Conservation (phyloP, 2,888 invertebrate genomes). For the Gerris lacustris region DNA sequence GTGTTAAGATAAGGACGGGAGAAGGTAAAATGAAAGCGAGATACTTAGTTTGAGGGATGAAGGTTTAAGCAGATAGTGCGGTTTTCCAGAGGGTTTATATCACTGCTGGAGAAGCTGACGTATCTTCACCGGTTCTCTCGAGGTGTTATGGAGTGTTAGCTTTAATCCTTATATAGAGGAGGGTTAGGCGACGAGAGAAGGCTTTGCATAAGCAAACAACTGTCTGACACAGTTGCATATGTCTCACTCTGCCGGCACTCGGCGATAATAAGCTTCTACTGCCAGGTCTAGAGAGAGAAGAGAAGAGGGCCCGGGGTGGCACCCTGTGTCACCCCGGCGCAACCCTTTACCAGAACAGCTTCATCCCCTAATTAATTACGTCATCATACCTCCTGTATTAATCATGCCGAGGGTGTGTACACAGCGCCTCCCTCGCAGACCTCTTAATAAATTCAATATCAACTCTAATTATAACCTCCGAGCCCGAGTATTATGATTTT, state of each 20-base stretch:
- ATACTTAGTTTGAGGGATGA: neutral
- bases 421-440: neutral
- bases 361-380: slow-evolving; percentile 1
- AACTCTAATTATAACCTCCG: neutral
- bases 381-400: neutral
- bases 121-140: neutral
- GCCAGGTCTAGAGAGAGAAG: too few relatives aligned
- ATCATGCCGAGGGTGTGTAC: neutral
- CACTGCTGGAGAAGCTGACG: neutral
- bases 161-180: slow-evolving; percentile 7
- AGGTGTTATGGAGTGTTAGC: neutral
- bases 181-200: neutral
- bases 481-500: neutral
- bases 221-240: slow-evolving; percentile 10
- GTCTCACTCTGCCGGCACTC: slow-evolving; percentile 1
- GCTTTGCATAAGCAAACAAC: slow-evolving; percentile 10
- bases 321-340: neutral
- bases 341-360: neutral
- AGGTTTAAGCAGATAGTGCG: neutral
- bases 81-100: neutral
- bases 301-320: neutral
- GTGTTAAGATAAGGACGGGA: neutral
- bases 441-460: slow-evolving; percentile 5
- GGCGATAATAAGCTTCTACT: neutral
- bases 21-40: neutral